These are phyloP conservation scores for Herpailurus yagouaroundi DNA, from an alignment of 2,113 vertebrate species.

Conservation along the genomic window DNA sequence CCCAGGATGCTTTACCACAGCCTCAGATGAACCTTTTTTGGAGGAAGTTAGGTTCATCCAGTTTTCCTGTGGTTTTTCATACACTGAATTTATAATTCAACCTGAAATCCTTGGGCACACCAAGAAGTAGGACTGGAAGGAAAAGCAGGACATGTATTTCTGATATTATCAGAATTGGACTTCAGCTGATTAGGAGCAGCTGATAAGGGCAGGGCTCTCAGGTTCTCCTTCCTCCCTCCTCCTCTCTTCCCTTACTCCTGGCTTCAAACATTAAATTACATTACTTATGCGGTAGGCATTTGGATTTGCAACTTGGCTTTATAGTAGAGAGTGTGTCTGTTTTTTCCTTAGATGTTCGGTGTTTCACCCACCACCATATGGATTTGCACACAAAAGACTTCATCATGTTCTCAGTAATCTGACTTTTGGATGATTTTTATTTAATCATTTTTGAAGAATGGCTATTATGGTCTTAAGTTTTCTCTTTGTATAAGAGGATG, in stretches of 20 bases:
- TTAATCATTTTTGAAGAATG: not conserved
- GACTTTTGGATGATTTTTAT: not conserved
- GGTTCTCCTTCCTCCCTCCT: rapidly evolving
- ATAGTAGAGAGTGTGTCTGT: not conserved
- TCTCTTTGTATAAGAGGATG: not conserved
- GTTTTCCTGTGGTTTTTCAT: not conserved
- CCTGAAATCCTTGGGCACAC: not conserved
- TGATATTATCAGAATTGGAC: not conserved
- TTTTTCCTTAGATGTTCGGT: not conserved
- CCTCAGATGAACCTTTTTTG: not conserved
- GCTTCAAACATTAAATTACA: not conserved
- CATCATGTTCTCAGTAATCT: not conserved
- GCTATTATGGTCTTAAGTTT: not conserved
- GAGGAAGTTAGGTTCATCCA: not conserved
- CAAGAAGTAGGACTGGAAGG: not conserved
- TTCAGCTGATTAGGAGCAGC: not conserved
- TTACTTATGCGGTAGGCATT: not conserved
- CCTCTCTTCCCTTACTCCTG: not conserved
- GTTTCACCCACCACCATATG: not conserved
- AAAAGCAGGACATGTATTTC: not conserved
- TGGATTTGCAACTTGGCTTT: not conserved
- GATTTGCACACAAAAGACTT: not conserved
- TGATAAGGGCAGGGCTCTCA: not conserved
- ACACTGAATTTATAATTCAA: not conserved
- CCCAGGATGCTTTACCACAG: not conserved